Percentiles rank a stretch among this genome's conserved stretches.
Conservation (phyloP, 2,113 vertebrate species). For the Chinchilla lanigera region DNA sequence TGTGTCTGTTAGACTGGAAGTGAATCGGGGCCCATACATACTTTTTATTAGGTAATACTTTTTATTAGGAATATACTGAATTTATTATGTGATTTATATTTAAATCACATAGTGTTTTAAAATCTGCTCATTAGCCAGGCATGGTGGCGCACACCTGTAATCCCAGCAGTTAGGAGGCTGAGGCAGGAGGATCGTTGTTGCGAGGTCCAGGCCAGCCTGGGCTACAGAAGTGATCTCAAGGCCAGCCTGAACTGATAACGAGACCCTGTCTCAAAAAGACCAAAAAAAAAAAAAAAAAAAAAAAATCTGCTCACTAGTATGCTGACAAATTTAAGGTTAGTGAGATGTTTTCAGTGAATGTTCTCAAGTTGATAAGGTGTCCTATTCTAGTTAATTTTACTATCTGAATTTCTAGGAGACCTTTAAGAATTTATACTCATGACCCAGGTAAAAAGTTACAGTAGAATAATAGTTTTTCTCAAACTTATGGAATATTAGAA, state of each 20-base stretch:
- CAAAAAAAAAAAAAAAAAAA: no score
- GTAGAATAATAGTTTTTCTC: background rate
- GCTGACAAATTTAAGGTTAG: background rate
- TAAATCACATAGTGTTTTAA: background rate
- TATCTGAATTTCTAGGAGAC: background rate
- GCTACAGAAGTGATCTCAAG: no score
- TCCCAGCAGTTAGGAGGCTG: no score
- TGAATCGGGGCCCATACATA: no score
- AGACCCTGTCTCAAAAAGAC: no score
- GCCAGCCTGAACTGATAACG: no score
- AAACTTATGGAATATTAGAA: background rate
- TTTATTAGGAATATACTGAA: no score
- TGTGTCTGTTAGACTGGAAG: background rate
- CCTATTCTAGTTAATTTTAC: conserved; percentile 28
- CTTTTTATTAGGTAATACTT: background rate
- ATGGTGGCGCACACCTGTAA: no score
- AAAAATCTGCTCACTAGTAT: background rate
- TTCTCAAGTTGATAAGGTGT: background rate
- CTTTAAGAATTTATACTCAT: background rate
- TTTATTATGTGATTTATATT: no score
- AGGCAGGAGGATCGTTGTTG: no score
- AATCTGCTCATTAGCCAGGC: background rate
- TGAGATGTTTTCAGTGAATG: background rate
- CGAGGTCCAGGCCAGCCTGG: no score
- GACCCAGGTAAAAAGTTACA: background rate